These are phyloP conservation scores for Ahaetulla prasina DNA, from an alignment of 2,113 vertebrate genomes.

Conservation along the genomic window DNA sequence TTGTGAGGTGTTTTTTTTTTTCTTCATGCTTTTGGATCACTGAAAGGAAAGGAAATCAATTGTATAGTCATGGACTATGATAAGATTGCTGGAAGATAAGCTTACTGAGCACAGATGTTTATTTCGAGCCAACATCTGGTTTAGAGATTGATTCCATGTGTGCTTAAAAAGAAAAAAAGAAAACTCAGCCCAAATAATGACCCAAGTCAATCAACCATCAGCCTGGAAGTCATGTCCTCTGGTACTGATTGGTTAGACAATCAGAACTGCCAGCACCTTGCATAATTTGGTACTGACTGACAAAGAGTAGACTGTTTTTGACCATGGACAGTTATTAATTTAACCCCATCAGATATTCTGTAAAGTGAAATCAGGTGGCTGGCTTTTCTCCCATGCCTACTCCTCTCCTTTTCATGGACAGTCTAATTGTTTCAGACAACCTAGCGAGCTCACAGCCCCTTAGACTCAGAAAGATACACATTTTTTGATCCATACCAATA, in stretches of 20 bases:
- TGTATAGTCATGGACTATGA: constrained; percentile 53
- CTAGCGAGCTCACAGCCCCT: constrained; percentile 81
- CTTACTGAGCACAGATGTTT: constrained; percentile 69
- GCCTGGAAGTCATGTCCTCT: constrained; percentile 70
- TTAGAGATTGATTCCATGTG: constrained; percentile 87
- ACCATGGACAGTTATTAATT: constrained; percentile 81
- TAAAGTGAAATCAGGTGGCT: constrained; percentile 81
- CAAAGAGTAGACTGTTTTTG: constrained; percentile 79
- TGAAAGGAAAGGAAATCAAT: constrained; percentile 46
- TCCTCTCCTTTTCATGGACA: constrained; percentile 69
- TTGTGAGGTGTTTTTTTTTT: constrained; percentile 6
- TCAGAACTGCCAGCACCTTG: constrained; percentile 84
- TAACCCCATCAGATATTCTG: constrained; percentile 71
- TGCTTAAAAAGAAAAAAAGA: constrained; percentile 70
- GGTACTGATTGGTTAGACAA: constrained; percentile 87
- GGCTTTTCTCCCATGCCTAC: constrained; percentile 72
- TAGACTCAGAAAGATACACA: constrained; percentile 84
- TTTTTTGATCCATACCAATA: constrained; percentile 88
- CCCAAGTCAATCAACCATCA: constrained; percentile 79
- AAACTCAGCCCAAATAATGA: constrained; percentile 86
- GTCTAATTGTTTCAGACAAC: constrained; percentile 90
- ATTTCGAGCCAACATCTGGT: constrained; percentile 85
- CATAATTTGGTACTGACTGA: constrained; percentile 87
- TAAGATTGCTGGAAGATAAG: constrained; percentile 80
- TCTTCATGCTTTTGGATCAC: constrained; percentile 42